These are phyloP conservation scores for Branchellion lobata DNA, from an alignment of 2,888 invertebrate species.

Conservation along the genomic window DNA sequence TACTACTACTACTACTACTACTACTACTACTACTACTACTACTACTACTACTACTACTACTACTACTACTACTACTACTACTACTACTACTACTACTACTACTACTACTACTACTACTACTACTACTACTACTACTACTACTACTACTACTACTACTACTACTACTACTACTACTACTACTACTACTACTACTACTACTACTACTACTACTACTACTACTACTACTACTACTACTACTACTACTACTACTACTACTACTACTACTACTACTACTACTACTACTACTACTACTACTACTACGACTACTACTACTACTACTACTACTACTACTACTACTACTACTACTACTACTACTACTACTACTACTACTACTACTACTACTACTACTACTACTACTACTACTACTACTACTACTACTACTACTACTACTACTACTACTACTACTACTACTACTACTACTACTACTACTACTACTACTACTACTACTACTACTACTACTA, in stretches of 20 bases:
- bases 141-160: too few species aligned
- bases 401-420: slow-evolving; percentile 27
- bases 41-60: slow-evolving; percentile 29
- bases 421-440: slow-evolving; percentile 21
- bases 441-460: slow-evolving; percentile 4
- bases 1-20: slow-evolving; percentile 24
- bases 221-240: too few species aligned
- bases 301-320: slow-evolving; percentile 22
- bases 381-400: slow-evolving; percentile 29
- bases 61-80: slow-evolving; percentile 29
- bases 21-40: slow-evolving; percentile 29
- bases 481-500: slow-evolving; percentile 29
- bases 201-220: too few species aligned
- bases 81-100: slow-evolving; percentile 27
- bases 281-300: too few species aligned
- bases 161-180: too few species aligned
- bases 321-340: slow-evolving; percentile 24
- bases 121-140: slow-evolving; percentile 11
- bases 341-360: slow-evolving; percentile 29
- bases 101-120: slow-evolving; percentile 8
- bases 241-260: too few species aligned
- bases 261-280: too few species aligned
- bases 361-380: slow-evolving; percentile 29
- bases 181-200: too few species aligned
- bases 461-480: slow-evolving; percentile 24